Conservation (phyloP, 2,888 invertebrate species). For the Drosophila cyrtoloma region DNA sequence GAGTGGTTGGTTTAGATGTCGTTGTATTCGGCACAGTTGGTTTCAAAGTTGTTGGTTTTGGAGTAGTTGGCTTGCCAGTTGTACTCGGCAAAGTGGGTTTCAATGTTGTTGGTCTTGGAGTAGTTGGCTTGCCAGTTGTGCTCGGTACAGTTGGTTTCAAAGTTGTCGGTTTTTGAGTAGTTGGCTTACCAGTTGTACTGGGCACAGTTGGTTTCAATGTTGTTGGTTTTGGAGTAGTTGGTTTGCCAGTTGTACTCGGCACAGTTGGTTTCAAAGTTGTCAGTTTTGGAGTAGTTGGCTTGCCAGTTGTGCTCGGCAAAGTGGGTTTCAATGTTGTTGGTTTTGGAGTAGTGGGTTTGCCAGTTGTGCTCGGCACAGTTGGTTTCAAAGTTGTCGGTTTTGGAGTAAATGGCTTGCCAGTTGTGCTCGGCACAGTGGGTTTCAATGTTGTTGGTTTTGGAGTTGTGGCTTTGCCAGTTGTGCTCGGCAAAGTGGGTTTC, state of each 20-base stretch:
- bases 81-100: neutral
- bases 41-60: neutral
- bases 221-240: neutral
- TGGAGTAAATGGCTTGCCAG: neutral
- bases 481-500: neutral
- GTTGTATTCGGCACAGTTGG: neutral
- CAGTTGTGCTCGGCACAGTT: neutral
- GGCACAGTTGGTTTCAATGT: neutral
- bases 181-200: neutral
- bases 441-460: neutral
- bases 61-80: neutral
- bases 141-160: accelerated
- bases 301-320: neutral
- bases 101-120: neutral
- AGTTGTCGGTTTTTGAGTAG: neutral
- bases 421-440: neutral
- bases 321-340: neutral
- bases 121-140: neutral
- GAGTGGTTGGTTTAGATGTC: neutral
- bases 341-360: accelerated
- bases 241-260: neutral
- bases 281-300: neutral
- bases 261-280: neutral
- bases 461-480: neutral
- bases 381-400: neutral